phyloP scores from a whole-genome alignment of 2,113 vertebrate species.

The Chaetorhynchus papuensis region DNA sequence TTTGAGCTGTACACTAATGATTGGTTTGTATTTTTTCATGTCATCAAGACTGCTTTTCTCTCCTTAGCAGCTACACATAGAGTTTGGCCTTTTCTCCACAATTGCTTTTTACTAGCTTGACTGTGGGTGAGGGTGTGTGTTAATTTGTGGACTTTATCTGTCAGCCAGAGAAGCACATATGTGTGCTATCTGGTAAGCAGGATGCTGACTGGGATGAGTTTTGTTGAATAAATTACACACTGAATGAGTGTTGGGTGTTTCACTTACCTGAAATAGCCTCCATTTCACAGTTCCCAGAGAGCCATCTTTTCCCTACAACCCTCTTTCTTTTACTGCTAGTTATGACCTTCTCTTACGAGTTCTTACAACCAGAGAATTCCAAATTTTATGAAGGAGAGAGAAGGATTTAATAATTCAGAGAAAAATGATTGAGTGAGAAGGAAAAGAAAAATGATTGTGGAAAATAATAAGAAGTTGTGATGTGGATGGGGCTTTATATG shows the following conservation, averaged over 20 bases:
- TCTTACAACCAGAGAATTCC: conserved; percentile 36
- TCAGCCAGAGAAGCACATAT: not conserved
- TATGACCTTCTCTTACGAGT: conserved; percentile 36
- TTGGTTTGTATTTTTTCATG: not conserved
- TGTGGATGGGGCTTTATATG: conserved; percentile 39
- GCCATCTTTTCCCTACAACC: conserved; percentile 18
- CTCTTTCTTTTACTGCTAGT: conserved; percentile 47
- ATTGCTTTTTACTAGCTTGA: not conserved
- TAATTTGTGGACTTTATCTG: not conserved
- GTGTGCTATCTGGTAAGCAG: not conserved
- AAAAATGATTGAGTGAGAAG: conserved; percentile 44
- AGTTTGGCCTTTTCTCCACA: not conserved
- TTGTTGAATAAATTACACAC: conserved; percentile 29
- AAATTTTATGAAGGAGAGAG: conserved; percentile 7
- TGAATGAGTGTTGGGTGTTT: conserved; percentile 28
- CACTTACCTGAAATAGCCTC: conserved; percentile 38
- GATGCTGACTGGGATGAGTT: conserved; percentile 20
- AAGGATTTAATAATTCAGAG: conserved; percentile 45
- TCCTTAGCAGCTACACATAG: not conserved
- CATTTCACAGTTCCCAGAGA: conserved; percentile 26
- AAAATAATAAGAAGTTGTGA: conserved; percentile 32
- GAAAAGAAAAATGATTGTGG: not conserved
- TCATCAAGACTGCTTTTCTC: not conserved
- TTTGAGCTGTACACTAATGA: not conserved
- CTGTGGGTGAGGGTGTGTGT: not conserved